Evolutionary conservation across 1,140 invertebrate species (phyloP).

Genomic region (Lycorma delicatula): DNA sequence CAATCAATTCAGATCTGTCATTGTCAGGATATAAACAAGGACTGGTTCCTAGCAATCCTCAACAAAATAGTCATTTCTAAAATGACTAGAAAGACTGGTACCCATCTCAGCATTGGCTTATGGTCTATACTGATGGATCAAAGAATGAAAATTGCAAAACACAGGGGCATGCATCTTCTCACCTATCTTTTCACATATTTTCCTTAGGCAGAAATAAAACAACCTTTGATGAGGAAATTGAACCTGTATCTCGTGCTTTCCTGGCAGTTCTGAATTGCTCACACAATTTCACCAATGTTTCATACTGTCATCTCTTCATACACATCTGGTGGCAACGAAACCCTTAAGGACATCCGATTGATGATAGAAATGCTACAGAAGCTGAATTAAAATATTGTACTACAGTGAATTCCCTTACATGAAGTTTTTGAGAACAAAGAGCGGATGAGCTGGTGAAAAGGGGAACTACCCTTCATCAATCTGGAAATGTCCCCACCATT

Average conservation of each 20-base stretch:
- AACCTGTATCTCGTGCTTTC: background rate
- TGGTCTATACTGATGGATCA: too few relatives aligned
- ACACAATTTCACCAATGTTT: background rate
- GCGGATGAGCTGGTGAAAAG: background rate
- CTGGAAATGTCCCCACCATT: background rate
- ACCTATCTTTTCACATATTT: background rate
- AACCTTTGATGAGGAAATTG: background rate
- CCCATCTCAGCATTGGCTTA: too few relatives aligned
- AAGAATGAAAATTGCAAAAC: too few relatives aligned
- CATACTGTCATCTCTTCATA: background rate
- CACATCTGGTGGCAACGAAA: background rate
- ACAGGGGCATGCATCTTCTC: too few relatives aligned
- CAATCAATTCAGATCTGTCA: background rate
- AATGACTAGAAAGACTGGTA: too few relatives aligned
- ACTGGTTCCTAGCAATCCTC: too few relatives aligned
- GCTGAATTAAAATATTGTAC: background rate
- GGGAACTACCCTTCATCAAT: background rate
- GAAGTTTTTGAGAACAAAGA: background rate
- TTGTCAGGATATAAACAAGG: background rate
- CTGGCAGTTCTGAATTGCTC: background rate
- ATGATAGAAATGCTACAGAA: background rate
- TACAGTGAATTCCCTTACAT: background rate
- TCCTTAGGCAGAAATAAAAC: background rate
- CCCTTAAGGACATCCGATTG: background rate
- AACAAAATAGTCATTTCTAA: too few relatives aligned